Evolutionary conservation across 35 echinoderm and acorn worm genomes (phyloP).

Genomic region (Heliocidaris tuberculata): DNA sequence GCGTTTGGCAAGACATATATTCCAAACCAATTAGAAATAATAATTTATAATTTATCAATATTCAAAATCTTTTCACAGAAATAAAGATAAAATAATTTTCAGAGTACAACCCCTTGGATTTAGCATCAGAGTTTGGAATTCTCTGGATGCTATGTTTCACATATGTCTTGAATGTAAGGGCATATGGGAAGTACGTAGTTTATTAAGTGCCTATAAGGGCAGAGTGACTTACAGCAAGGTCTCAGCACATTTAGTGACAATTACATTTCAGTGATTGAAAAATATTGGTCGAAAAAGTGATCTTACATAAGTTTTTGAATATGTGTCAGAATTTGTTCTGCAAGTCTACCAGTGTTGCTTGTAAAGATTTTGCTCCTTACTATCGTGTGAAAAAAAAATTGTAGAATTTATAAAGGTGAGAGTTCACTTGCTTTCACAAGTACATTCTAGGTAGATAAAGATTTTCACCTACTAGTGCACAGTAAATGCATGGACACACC

Average conservation of each 20-base stretch:
- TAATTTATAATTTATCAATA: too few relatives aligned
- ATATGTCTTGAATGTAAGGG: background rate
- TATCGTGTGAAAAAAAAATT: background rate
- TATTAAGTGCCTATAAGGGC: background rate
- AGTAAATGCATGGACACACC: too few relatives aligned
- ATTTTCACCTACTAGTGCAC: too few relatives aligned
- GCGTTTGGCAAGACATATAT: too few relatives aligned
- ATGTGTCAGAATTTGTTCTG: background rate
- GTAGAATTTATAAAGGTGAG: background rate
- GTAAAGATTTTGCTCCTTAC: background rate
- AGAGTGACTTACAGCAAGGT: background rate
- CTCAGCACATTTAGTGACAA: background rate
- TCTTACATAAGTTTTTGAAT: background rate
- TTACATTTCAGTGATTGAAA: background rate
- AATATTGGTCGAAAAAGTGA: too few relatives aligned
- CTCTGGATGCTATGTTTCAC: background rate
- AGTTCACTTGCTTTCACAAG: too few relatives aligned
- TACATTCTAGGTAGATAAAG: too few relatives aligned
- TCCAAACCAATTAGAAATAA: too few relatives aligned
- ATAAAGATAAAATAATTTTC: too few relatives aligned
- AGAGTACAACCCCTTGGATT: too few relatives aligned
- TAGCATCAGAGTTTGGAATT: background rate
- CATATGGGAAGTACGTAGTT: background rate
- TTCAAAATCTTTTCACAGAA: too few relatives aligned
- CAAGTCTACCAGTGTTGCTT: background rate